Evolutionary conservation across 1,140 invertebrate species (phyloP), one percentile per base, ranked within the genome.

Genomic region (Drosophila serrata): DNA sequence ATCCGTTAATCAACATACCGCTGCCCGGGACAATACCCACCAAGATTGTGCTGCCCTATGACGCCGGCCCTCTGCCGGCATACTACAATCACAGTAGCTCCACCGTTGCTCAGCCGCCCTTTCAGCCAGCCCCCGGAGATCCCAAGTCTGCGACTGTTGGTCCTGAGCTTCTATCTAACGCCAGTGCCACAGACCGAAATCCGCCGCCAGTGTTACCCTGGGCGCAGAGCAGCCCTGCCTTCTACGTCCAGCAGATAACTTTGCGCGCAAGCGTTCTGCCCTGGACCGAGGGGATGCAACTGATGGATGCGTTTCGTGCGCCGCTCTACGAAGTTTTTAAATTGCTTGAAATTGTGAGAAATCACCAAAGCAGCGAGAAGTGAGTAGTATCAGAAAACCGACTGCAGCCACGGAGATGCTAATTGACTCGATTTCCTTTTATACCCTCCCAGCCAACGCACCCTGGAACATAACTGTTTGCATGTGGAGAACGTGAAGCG

Each of bases 271-370:
- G 96, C 67, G 97, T 99, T 22, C 94, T 96, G 60, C 98, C 98
- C 68, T 99, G 98, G 98, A 95, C 94, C 53, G 94, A 95, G 70
- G 95, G 97, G 78, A 93, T 99, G 61, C 95, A 95, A 74, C 93
- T 98, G 72, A 96, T 96, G 87, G 98, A 99, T 95, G 97, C 97
- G 48, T 98, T 98, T 92, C 94, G 97, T 82, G 97, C 96, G 22
- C 97, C 98, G 31, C 93, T 99, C 1, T 95, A 96, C 82, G 96
- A 97, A 94, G 95, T 97, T 33, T 99, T 98, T 93, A 95, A 96
- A 92, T 93, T 99, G 46, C 91, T 98, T 43, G 96, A 98, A 93
- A 95, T 96, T 46, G 95, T 99, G 68, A 95, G 96, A 79, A 97
- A 97, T 93, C 97, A 97, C 93, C 95, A 98, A 91, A 95, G 96